A percentile compares a stretch with the other conserved stretches of the same genome.
These are phyloP conservation scores for Pectinophora gossypiella DNA, from an alignment of 1,140 invertebrate genomes.

Conservation along the genomic window DNA sequence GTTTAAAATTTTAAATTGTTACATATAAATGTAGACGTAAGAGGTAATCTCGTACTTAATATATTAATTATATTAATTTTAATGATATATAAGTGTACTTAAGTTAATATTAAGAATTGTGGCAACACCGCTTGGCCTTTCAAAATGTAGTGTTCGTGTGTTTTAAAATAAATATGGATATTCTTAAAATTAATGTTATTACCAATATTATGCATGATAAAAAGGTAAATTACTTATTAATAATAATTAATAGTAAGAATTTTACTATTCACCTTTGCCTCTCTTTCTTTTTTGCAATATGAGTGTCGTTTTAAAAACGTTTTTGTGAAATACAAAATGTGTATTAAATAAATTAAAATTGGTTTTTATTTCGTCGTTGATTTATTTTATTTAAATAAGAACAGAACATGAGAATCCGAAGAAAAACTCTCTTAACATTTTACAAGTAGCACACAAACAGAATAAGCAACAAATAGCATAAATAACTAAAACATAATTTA, in stretches of 20 bases:
- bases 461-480: too few relatives aligned
- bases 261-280: conserved; percentile 66
- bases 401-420: too few relatives aligned
- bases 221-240: conserved; percentile 37
- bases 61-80: conserved; percentile 21
- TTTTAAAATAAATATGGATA: conserved; percentile 44
- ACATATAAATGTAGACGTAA: conserved; percentile 21
- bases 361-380: conserved; percentile 51
- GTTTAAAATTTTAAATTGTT: conserved; percentile 12
- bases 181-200: conserved; percentile 16
- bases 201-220: conserved; percentile 48
- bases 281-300: conserved; percentile 64
- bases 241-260: conserved; percentile 37
- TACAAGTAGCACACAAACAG: too few relatives aligned
- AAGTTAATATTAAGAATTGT: conserved; percentile 39
- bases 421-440: too few relatives aligned
- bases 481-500: too few relatives aligned
- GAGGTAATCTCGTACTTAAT: conserved; percentile 52
- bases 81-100: conserved; percentile 28
- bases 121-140: conserved; percentile 75
- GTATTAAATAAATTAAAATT: conserved; percentile 45
- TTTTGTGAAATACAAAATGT: conserved; percentile 69
- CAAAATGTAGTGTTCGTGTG: conserved; percentile 64
- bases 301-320: conserved; percentile 73
- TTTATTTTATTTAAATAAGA: too few relatives aligned